Evolutionary conservation across 2,113 vertebrate species (phyloP), one percentile per base, ranked within the genome.

Genomic region (Toxostoma redivivum): DNA sequence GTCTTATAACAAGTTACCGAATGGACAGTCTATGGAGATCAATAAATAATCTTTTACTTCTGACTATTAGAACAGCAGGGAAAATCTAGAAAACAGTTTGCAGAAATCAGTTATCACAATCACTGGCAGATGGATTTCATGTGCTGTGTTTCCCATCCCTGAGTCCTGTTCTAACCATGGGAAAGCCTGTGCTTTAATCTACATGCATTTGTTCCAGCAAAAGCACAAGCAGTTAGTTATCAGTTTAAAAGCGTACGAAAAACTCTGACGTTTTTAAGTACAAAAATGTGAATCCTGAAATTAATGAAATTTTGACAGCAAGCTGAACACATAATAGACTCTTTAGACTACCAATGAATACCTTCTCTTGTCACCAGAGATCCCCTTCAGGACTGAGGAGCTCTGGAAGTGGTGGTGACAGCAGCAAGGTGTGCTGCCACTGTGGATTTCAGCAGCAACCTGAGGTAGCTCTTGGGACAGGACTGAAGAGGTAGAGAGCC

Each of bases 401-500:
- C 8, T 65, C 42, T 25, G 12, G 24, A 60, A 81, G 64, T 1
- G 3, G 35, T 23, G 42, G 56, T 3, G 13, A n/a, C 37, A 57
- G 40, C 48, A 76, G 50, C 51, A 81, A 66, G 70, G 48, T 45
- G 70, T 35, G 61, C 66, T 56, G 61, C 37, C 51, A n/a, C 37
- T 1, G 15, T 0, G n/a, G 23, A n/a, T 47, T 61, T 10, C 40
- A 74, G 71, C 16, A 35, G 18, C 17, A 81, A 25, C 12, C 38
- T 8, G 24, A 23, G 7, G 3, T 0, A 38, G 58, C 18, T 9
- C 45, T 15, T 0, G 0, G 72, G 78, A 37, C 24, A 47, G 44
- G 35, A 38, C 35, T 27, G 40, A 37, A 72, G 28, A 31, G 28
- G 37, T 0, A 8, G 15, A 44, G 27, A 86, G 72, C 18, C 35